Evolutionary conservation across 2,888 invertebrate species (phyloP).

Genomic region (Oithona nana): DNA sequence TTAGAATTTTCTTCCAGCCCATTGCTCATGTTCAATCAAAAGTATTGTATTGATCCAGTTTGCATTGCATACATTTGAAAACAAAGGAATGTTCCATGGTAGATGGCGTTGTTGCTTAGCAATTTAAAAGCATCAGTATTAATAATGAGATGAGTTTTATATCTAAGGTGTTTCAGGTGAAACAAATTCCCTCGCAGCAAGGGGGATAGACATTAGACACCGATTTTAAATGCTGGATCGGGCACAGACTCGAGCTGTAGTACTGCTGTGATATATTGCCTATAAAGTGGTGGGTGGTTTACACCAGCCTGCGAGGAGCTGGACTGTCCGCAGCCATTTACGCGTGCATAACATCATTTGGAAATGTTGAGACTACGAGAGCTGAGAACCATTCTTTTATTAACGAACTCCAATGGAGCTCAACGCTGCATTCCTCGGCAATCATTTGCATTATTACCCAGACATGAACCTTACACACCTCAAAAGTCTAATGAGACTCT

Average conservation of each 20-base stretch:
- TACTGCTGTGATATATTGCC: not conserved
- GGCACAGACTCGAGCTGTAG: not conserved
- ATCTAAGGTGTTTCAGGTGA: not conserved
- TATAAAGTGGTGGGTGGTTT: not conserved
- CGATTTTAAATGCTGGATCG: not conserved
- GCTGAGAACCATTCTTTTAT: not conserved
- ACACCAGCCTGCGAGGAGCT: no score
- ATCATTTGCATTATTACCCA: not conserved
- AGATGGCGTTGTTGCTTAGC: no score
- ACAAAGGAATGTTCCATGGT: no score
- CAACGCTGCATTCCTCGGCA: no score
- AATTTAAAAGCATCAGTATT: no score
- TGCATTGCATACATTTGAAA: no score
- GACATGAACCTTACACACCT: no score
- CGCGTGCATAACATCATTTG: not conserved
- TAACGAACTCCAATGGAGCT: not conserved
- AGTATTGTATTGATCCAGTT: no score
- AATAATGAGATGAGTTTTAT: not conserved
- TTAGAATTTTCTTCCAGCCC: no score
- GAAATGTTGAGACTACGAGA: not conserved
- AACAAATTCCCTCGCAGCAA: not conserved
- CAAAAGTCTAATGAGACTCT: no score
- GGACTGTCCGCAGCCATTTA: not conserved
- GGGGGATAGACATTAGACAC: no score
- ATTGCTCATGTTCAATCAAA: no score